Conservation (phyloP, 2,797 vertebrate species). For the Cirrhinus mrigala region DNA sequence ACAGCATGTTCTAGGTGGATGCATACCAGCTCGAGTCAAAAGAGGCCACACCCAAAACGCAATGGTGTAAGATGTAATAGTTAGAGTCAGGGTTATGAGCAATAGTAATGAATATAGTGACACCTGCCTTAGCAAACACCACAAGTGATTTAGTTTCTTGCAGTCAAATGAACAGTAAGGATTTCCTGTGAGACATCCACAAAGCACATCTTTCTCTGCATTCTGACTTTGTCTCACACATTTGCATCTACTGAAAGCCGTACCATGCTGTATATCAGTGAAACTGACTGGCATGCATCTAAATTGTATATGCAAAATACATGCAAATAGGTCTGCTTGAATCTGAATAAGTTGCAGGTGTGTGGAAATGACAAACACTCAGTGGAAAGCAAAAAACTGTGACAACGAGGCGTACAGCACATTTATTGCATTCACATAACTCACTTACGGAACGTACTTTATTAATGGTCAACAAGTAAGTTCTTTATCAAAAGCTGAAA, state of each 20-base stretch:
- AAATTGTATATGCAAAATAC: constrained; percentile 20
- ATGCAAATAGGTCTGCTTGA: constrained; percentile 15
- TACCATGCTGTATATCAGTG: not conserved
- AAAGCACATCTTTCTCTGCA: not conserved
- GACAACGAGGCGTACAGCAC: not conserved
- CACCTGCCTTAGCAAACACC: not conserved
- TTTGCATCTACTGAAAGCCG: not conserved
- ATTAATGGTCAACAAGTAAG: not conserved
- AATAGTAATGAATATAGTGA: not conserved
- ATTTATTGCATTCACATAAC: not conserved
- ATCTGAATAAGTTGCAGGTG: not conserved
- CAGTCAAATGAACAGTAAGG: not conserved
- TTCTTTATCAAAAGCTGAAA: not conserved
- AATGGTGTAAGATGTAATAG: not conserved
- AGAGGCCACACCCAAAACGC: not conserved
- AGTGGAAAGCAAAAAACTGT: not conserved
- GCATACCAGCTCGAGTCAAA: not conserved
- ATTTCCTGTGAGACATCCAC: not conserved
- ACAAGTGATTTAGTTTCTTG: not conserved
- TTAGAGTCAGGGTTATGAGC: not conserved
- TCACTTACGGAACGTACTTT: not conserved
- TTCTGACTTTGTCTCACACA: not conserved
- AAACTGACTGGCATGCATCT: constrained; percentile 19
- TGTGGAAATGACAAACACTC: not conserved
- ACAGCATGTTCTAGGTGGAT: not conserved